Evolutionary conservation across 2,113 vertebrate species (phyloP).

Genomic region (Percopsis transmontana): DNA sequence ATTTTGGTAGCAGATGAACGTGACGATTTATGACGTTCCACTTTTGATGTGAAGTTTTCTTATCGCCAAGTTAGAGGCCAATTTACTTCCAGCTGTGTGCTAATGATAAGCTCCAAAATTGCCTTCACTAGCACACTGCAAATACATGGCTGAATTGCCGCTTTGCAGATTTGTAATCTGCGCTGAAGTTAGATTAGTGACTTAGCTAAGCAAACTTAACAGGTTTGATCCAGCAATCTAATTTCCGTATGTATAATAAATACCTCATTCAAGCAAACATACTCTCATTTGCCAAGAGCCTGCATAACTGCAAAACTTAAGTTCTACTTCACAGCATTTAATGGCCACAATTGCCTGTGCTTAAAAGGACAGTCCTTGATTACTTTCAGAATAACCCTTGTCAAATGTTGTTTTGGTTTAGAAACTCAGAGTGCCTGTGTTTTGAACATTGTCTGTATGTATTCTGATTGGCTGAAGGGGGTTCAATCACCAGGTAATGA

Average conservation of each 20-base stretch:
- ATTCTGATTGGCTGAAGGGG: too few relatives aligned
- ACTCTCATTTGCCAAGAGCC: neutral
- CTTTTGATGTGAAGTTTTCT: neutral
- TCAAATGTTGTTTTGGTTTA: too few relatives aligned
- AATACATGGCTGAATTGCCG: neutral
- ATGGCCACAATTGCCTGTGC: too few relatives aligned
- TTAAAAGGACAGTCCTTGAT: too few relatives aligned
- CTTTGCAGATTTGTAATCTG: slow-evolving; percentile 10
- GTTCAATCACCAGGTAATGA: too few relatives aligned
- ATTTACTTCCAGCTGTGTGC: slow-evolving; percentile 10
- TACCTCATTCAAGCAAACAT: neutral
- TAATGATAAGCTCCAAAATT: slow-evolving; percentile 27
- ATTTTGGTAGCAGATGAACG: neutral
- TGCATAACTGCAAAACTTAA: neutral
- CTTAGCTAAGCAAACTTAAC: neutral
- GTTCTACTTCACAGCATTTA: neutral
- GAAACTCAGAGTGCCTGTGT: too few relatives aligned
- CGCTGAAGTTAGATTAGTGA: slow-evolving; percentile 2
- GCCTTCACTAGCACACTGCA: neutral
- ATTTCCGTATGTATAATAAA: slow-evolving; percentile 9
- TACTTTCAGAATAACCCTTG: too few relatives aligned
- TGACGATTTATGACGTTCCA: too few relatives aligned
- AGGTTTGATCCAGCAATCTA: neutral
- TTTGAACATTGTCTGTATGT: too few relatives aligned
- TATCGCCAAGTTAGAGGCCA: slow-evolving; percentile 4